Base-by-base conservation (phyloP, 2,888 invertebrate species). In the Ariolimax columbianus region DNA sequence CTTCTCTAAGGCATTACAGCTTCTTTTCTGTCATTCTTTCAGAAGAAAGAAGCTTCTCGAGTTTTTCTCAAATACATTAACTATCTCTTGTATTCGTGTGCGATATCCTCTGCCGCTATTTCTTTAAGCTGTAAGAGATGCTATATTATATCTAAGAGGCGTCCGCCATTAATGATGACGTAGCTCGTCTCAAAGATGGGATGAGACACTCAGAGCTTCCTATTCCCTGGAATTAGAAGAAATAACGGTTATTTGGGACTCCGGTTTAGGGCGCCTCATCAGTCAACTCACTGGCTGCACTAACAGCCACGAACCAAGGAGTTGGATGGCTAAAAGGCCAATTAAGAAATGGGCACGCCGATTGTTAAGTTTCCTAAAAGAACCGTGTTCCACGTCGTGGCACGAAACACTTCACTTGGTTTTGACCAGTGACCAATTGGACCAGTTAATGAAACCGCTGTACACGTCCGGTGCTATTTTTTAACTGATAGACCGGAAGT, bases 271-370 rank as follows among this genome's bases (percentile, higher is more conserved):
- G 72, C 51, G 72, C 51, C 68, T 51, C 81, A 70, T 72, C 81
- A 70, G 72, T 72, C 81, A 70, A 17, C 72, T 38, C 51, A 14
- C 55, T 36, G 0, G 30, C n/a, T 51, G 72, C 72, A 36, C 81
- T 72, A 82, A 72, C 68, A 72, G 72, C 72, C 81, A 82, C 68
- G 68, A 72, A 72, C 68, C 38, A 40, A 33, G 55, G 36, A 72
- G 36, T 38, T 30, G 72, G 81, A 73, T 43, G 81, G 81, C 81
- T 72, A 82, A 82, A 82, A 82, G 81, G 81, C 81, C 81, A 82
- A 82, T 82, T 82, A 82, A 82, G 81, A 82, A 82, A 82, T 82
- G 81, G 81, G 51, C 81, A 72, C 55, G 55, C 68, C 72, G 72
- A 70, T 82, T 70, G 81, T 82, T 72, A 72, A 82, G 81, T 72